A percentile compares a stretch with the other conserved stretches of the same genome.
These are phyloP conservation scores for Cisticola juncidis DNA, from an alignment of 2,113 vertebrate species.

Conservation along the genomic window DNA sequence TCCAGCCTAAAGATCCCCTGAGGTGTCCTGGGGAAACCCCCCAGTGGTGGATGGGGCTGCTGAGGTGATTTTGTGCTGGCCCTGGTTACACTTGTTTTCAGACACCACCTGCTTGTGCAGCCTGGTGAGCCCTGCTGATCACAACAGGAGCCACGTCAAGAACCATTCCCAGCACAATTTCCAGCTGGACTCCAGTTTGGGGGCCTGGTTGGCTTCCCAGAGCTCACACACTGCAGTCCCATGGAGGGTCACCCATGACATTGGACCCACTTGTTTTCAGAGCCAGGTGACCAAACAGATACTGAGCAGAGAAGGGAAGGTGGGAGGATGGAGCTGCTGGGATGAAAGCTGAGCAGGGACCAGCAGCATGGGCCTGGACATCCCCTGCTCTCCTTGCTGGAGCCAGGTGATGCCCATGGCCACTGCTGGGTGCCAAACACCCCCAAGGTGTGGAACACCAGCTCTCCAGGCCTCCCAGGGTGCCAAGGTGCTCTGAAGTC, in stretches of 20 bases:
- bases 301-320: not conserved
- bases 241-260: fast-evolving
- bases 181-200: fast-evolving
- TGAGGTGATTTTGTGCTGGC: not conserved
- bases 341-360: not conserved
- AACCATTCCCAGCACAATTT: not conserved
- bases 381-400: not conserved
- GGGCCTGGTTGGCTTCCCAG: not conserved
- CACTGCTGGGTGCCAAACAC: too few species aligned
- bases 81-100: not conserved
- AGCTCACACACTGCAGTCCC: fast-evolving
- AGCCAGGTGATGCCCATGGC: not conserved
- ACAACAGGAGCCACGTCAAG: not conserved
- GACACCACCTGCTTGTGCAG: not conserved
- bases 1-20: not conserved
- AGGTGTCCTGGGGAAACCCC: not conserved
- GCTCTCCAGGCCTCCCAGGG: not conserved
- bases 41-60: not conserved
- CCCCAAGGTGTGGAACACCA: fast-evolving
- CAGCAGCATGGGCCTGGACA: not conserved
- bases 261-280: fast-evolving
- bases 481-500: not conserved
- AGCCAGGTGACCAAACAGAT: not conserved
- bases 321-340: not conserved
- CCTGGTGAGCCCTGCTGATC: not conserved